Evolutionary conservation across 1,140 invertebrate genomes (phyloP).

Genomic region (Melipona quadrifasciata): DNA sequence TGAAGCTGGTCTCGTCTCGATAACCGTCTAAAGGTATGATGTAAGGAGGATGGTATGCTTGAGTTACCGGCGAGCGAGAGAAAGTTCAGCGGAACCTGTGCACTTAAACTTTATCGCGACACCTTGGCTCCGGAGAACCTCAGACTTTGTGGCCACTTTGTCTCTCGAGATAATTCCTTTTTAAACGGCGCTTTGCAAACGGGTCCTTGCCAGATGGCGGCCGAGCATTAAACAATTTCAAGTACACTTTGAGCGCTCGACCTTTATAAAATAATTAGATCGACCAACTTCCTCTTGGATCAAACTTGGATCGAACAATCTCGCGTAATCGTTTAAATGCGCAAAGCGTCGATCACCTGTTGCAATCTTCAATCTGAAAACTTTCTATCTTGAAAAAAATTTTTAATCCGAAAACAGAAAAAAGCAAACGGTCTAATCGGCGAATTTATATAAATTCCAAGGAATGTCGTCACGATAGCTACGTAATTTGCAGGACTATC

Average conservation of each 20-base stretch:
- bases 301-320: not conserved
- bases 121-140: not conserved
- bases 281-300: not conserved
- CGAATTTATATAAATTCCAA: not conserved
- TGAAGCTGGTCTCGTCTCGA: slow-evolving; percentile 1
- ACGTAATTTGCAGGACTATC: not conserved
- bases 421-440: not conserved
- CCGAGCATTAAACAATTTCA: not conserved
- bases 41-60: slow-evolving; percentile 72
- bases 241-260: not conserved
- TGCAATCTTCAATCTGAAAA: too few species aligned
- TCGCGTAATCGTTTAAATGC: not conserved
- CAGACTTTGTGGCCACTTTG: not conserved
- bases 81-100: slow-evolving; percentile 50
- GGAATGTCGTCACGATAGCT: not conserved
- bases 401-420: too few species aligned
- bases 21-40: slow-evolving; percentile 54
- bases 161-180: not conserved
- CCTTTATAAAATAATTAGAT: not conserved
- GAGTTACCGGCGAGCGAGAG: slow-evolving; percentile 66
- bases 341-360: too few species aligned
- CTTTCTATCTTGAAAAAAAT: too few species aligned
- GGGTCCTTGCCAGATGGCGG: not conserved
- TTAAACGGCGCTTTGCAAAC: not conserved
- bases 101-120: slow-evolving; percentile 23